Base-by-base conservation (phyloP, 1,140 invertebrate genomes). In the Bombus terrestris region DNA sequence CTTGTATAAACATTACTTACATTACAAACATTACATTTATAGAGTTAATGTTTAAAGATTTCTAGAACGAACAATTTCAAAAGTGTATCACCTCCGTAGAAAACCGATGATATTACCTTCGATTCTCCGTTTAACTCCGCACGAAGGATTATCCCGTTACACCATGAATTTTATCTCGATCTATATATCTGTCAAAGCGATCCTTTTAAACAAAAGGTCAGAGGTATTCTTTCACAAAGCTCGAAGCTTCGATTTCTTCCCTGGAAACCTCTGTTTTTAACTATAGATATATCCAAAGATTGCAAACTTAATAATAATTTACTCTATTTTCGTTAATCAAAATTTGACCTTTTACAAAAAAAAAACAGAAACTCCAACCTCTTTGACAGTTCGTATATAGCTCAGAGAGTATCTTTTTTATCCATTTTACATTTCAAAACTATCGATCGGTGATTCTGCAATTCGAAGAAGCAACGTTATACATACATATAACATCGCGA, bases 161-260 rank as follows among this genome's bases (percentile, higher is more conserved):
- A 68, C 35, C 32, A 68, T 37, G 22, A 68, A 68, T 37, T 39
- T 71, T 35, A 39, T 25, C 37, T 39, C 37, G 10, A 1, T 71
- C 68, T 71, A 39, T 71, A 39, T 71, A 39, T 71, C 37, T 35
- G 25, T 39, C 68, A 28, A 71, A 39, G 68, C 68, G 68, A 71
- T 37, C 66, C 35, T 37, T 68, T 68, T 68, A 4, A 22, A 22
- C 18, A 37, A 68, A 68, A 37, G 35, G 32, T 68, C 66, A 68
- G 22, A 68, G 66, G 66, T 68, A 9, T 68, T 35, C 32, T 25
- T 37, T 8, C 35, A 68, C 18, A 32, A 37, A 22, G 64, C 32
- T 37, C 18, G 3, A 1, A 25, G 66, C 32, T 25, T 68, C 66
- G 35, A 66, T 66, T 66, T n/a, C n/a, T 32, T 18, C 15, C 18